Conservation (phyloP, 2,797 vertebrate genomes). For the Danio albolineatus region DNA sequence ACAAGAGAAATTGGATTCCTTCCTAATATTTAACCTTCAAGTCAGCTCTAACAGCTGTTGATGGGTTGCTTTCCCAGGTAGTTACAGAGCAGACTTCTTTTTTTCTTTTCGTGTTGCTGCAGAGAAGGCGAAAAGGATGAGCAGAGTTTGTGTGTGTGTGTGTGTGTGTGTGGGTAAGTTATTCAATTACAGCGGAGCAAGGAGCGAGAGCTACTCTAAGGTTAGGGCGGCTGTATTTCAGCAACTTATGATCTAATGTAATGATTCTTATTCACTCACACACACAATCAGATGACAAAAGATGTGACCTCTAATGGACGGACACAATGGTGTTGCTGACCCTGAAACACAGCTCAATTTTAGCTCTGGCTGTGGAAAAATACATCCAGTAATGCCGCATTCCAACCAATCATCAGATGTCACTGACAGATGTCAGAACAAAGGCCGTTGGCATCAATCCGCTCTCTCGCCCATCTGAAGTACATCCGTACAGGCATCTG, state of each 20-base stretch:
- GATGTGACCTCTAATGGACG: conserved; percentile 43
- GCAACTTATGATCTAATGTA: conserved; percentile 56
- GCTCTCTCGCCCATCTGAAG: conserved; percentile 61
- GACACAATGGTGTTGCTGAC: conserved; percentile 57
- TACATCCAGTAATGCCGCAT: conserved; percentile 65
- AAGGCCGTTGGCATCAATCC: conserved; percentile 70
- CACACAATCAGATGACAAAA: conserved; percentile 51
- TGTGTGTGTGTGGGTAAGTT: conserved; percentile 75
- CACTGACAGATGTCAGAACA: conserved; percentile 78
- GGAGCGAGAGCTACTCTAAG: conserved; percentile 78
- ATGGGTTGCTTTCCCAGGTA: conserved; percentile 94
- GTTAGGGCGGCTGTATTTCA: conserved; percentile 77
- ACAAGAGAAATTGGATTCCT: conserved; percentile 99
- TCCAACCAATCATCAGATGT: conserved; percentile 69
- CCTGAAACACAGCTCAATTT: conserved; percentile 53
- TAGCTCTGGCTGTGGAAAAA: conserved; percentile 68
- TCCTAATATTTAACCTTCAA: conserved; percentile 99
- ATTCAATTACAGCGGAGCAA: conserved; percentile 85
- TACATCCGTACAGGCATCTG: conserved; percentile 64
- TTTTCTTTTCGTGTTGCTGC: conserved; percentile 58
- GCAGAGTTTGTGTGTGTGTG: conserved; percentile 74
- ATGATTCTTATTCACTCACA: conserved; percentile 43
- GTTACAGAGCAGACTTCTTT: conserved; percentile 88
- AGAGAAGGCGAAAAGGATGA: conserved; percentile 68
- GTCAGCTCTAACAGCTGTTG: conserved; percentile 96